Percentiles rank a stretch among this genome's conserved stretches.
Evolutionary conservation across 1,140 invertebrate genomes (phyloP).

Genomic region (Panonychus citri): DNA sequence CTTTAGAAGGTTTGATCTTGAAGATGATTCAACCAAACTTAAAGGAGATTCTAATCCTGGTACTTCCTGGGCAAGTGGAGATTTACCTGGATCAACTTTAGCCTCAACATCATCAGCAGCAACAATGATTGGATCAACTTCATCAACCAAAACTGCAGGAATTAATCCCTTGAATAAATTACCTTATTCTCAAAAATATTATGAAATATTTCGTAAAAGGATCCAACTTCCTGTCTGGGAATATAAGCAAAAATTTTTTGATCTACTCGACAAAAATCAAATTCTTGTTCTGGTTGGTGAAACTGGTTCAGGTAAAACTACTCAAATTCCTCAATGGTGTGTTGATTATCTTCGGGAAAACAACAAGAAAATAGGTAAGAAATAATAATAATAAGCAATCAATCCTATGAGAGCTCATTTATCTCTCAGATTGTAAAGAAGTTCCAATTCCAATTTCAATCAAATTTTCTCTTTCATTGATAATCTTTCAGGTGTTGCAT

Average conservation of each 20-base stretch:
- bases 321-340: constrained; percentile 62
- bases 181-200: constrained; percentile 41
- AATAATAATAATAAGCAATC: no score
- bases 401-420: no score
- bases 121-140: no score
- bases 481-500: constrained; percentile 42
- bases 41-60: not conserved
- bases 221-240: constrained; percentile 89
- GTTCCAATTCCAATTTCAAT: no score
- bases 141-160: not conserved
- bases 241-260: constrained; percentile 85
- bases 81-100: not conserved
- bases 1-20: not conserved
- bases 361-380: constrained; percentile 32
- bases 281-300: constrained; percentile 84
- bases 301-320: constrained; percentile 92
- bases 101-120: not conserved
- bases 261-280: constrained; percentile 63
- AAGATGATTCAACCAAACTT: not conserved
- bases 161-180: constrained; percentile 43
- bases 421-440: no score
- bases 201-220: constrained; percentile 34
- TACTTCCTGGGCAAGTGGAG: not conserved
- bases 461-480: not conserved
- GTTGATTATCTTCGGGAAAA: constrained; percentile 56